Conservation (phyloP, 1,140 invertebrate genomes). For the Listronotus oregonensis region DNA sequence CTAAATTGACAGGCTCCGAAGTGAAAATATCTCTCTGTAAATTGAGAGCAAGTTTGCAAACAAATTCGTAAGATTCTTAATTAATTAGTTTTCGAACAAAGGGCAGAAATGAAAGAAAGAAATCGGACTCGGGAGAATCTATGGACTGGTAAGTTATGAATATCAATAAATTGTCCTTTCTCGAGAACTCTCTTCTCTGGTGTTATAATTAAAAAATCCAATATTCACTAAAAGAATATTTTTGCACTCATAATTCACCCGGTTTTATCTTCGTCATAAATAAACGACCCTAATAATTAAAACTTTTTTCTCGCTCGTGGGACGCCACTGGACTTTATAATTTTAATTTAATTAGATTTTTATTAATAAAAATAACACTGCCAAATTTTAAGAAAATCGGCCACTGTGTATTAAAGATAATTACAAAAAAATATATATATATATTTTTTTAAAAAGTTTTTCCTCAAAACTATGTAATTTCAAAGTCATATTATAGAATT, state of each 20-base stretch:
- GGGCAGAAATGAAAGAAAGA: conserved; percentile 20
- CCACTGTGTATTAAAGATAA: no score
- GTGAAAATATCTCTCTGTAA: neutral
- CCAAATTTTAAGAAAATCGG: no score
- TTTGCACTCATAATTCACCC: conserved; percentile 54
- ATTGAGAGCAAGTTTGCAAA: conserved; percentile 14
- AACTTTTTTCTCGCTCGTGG: conserved; percentile 55
- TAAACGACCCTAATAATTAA: conserved; percentile 58
- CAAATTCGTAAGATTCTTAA: conserved; percentile 29
- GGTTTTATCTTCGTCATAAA: conserved; percentile 57
- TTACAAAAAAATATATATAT: no score
- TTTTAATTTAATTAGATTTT: no score
- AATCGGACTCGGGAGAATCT: conserved; percentile 31
- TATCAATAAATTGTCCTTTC: conserved; percentile 54
- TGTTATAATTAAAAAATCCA: conserved; percentile 56
- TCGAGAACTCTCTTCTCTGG: conserved; percentile 32
- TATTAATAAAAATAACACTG: no score
- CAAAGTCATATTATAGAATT: no score
- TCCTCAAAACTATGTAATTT: no score
- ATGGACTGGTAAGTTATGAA: conserved; percentile 49
- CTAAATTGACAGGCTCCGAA: no score
- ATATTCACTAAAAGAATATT: conserved; percentile 56
- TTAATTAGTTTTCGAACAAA: conserved; percentile 25
- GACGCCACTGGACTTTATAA: no score
- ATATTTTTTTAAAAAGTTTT: no score